phyloP scores from a whole-genome alignment of 2,888 invertebrate genomes.

The Venusia cambrica region DNA sequence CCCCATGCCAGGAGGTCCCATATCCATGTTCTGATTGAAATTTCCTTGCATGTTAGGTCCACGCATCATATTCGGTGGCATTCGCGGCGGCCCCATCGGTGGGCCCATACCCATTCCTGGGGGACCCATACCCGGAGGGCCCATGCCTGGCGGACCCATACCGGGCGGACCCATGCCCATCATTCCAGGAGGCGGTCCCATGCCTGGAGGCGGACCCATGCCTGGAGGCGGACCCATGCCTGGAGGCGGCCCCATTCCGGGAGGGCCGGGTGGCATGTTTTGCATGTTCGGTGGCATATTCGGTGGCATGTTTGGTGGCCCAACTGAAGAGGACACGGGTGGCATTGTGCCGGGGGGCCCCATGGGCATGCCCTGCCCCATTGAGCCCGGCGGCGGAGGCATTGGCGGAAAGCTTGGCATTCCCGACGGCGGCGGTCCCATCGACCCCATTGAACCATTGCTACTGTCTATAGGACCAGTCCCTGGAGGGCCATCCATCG shows the following conservation, averaged over 20 bases:
- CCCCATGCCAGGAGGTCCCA: conserved; percentile 69
- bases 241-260: conserved; percentile 40
- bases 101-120: too few species aligned
- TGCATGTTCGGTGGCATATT: conserved; percentile 29
- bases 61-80: conserved; percentile 64
- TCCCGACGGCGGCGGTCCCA: conserved; percentile 41
- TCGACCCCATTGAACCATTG: conserved; percentile 48
- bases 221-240: conserved; percentile 36
- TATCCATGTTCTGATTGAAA: conserved; percentile 59
- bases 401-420: conserved; percentile 55
- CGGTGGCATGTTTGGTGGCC: conserved; percentile 34
- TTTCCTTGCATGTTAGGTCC: conserved; percentile 50
- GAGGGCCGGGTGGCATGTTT: conserved; percentile 29
- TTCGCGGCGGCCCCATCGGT: conserved; percentile 57
- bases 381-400: conserved; percentile 57
- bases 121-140: conserved; percentile 46
- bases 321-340: conserved; percentile 46
- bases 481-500: conserved; percentile 71
- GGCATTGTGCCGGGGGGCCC: conserved; percentile 57
- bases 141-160: conserved; percentile 49
- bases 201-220: conserved; percentile 36
- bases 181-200: conserved; percentile 40
- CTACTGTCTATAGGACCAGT: conserved; percentile 55
- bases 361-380: conserved; percentile 46
- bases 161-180: conserved; percentile 43